phyloP scores from a whole-genome alignment of 2,888 invertebrate genomes.

The Thymelicus lineola region DNA sequence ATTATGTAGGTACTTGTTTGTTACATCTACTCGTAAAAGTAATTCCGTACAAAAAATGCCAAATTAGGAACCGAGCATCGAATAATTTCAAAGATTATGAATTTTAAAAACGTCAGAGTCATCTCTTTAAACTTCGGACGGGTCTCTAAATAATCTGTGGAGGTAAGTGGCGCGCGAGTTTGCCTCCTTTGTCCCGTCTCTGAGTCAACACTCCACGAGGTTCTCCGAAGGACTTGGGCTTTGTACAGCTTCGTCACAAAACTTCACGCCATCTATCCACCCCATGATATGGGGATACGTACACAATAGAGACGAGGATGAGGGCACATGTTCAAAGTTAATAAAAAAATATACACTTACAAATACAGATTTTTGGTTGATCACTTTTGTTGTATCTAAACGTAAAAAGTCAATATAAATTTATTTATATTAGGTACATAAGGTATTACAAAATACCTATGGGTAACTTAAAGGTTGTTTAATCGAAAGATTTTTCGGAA shows the following conservation, averaged over 20 bases:
- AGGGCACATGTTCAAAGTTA: constrained; percentile 2
- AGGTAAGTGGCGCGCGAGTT: constrained; percentile 64
- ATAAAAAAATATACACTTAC: no score
- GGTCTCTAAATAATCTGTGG: constrained; percentile 73
- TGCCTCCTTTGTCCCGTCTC: constrained; percentile 71
- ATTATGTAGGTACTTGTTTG: no score
- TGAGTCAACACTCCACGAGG: constrained; percentile 73
- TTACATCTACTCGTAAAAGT: no score
- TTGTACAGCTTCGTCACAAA: constrained; percentile 73
- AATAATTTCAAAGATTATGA: constrained; percentile 8
- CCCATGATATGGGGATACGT: constrained; percentile 32
- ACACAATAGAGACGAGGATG: constrained; percentile 21
- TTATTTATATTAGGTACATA: no score
- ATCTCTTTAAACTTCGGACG: constrained; percentile 68
- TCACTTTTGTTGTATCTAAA: no score
- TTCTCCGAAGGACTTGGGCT: constrained; percentile 70
- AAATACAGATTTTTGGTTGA: no score
- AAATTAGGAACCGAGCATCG: not conserved
- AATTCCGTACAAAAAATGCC: not conserved
- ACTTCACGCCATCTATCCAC: constrained; percentile 61
- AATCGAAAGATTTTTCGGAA: no score
- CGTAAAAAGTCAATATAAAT: no score
- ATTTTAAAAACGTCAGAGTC: constrained; percentile 55
- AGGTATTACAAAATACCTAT: no score
- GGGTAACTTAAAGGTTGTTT: no score